Evolutionary conservation across 1,140 invertebrate species (phyloP), one percentile per base, ranked within the genome.

Genomic region (Drosophila lowei): DNA sequence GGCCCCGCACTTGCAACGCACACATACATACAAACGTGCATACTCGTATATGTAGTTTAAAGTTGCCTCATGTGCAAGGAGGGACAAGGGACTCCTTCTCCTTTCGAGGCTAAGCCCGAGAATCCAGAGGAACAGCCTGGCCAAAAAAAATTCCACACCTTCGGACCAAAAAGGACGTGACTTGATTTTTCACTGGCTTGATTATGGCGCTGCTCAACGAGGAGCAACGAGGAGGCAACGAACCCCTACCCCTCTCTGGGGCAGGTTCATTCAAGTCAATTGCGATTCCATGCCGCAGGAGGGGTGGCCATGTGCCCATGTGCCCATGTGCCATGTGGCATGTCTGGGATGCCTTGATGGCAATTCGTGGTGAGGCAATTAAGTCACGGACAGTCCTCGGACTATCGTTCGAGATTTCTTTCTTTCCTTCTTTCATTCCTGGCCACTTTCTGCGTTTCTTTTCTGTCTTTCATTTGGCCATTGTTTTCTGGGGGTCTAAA

Each of bases 141-240:
- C 74, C 79, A 60, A 76, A 38, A 38, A 77, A 77, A 75, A 77
- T 77, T 77, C 77, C 77, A 76, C 80, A 85, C 80, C 80, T 84
- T 79, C 34, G 56, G 70, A 23, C 61, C 23, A 38, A 38, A 34
- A 38, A 72, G 62, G 62, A 85, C 80, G 80, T 85, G 80, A 85
- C 80, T 85, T 85, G 80, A 86, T 86, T 85, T 84, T 65, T 73
- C 72, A 79, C 72, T 72, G 67, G 67, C 77, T 80, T 85, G 67
- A 86, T 84, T 84, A 84, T 84, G 53, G 58, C 56, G 43, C 53
- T 55, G 61, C 70, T 56, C 70, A 72, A 72, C 71, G 59, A 59
- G 65, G 0, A 11, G 30, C 68, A 72, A 62, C 71, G 52, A 59
- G 65, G 1, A 13, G 34, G 34, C 34, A 38, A 13, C 11, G 4